phyloP scores from a whole-genome alignment of 2,113 vertebrate genomes.

The Siniperca knerii region DNA sequence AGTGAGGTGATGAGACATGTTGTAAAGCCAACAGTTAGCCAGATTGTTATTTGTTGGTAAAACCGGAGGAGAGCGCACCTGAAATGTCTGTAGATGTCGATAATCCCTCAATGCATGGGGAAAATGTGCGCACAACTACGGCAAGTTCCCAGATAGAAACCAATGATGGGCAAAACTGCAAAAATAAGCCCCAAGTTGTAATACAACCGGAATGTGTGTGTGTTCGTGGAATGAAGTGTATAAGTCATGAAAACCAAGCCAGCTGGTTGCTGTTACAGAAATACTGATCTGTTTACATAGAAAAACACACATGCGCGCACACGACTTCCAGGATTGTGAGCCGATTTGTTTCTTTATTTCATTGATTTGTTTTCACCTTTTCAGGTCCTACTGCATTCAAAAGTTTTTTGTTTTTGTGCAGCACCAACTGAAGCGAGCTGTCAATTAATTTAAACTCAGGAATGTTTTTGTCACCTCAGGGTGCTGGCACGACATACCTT shows the following conservation, averaged over 20 bases:
- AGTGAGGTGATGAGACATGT: too few relatives aligned
- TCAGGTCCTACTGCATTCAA: conserved; percentile 51
- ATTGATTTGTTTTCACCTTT: background rate
- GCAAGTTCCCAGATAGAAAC: background rate
- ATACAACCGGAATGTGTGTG: background rate
- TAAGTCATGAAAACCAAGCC: background rate
- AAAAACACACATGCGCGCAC: background rate
- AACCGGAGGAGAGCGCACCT: background rate
- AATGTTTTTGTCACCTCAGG: background rate
- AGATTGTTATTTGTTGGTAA: background rate
- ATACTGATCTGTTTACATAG: background rate
- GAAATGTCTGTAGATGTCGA: background rate
- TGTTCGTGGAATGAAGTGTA: background rate
- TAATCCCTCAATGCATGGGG: background rate
- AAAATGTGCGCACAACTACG: too few relatives aligned
- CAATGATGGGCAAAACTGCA: background rate
- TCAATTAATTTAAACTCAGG: background rate
- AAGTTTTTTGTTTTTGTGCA: background rate
- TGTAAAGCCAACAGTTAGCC: too few relatives aligned
- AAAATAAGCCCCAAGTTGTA: background rate
- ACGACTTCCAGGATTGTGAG: background rate
- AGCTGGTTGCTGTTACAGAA: background rate
- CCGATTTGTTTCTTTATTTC: background rate
- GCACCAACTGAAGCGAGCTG: background rate
- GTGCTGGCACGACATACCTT: background rate